These are phyloP conservation scores for Atractosteus spatula DNA, from an alignment of 2,113 vertebrate species.

Conservation along the genomic window DNA sequence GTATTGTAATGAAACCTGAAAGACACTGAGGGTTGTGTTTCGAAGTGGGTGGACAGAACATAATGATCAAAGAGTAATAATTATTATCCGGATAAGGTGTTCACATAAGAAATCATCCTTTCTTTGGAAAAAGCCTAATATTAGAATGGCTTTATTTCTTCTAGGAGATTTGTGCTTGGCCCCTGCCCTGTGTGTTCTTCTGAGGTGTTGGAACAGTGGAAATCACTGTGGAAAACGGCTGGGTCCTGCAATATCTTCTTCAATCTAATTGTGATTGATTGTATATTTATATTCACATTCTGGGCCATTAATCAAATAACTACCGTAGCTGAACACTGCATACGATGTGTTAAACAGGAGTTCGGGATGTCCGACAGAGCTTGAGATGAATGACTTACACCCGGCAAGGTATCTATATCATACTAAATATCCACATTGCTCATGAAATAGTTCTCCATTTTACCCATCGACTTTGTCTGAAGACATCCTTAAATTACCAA, in stretches of 20 bases:
- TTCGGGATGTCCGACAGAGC: conserved; percentile 30
- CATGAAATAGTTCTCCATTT: too few species aligned
- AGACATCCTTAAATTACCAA: too few species aligned
- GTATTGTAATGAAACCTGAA: too few species aligned
- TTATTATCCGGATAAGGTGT: too few species aligned
- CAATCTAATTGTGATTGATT: conserved; percentile 45
- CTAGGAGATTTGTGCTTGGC: conserved; percentile 8
- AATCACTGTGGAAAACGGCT: conserved; percentile 27
- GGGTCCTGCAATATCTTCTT: conserved; percentile 29
- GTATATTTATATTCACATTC: conserved; percentile 36
- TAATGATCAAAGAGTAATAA: too few species aligned
- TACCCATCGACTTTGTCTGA: too few species aligned
- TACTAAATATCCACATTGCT: too few species aligned
- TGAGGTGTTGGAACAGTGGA: conserved; percentile 14
- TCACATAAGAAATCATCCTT: too few species aligned
- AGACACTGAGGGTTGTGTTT: too few species aligned
- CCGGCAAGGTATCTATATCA: too few species aligned
- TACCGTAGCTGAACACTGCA: conserved; percentile 28
- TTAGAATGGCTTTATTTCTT: background rate
- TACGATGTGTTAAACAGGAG: conserved; percentile 29
- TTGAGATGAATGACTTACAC: conserved; percentile 20
- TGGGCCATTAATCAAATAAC: conserved; percentile 46
- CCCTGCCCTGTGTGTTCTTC: conserved; percentile 3
- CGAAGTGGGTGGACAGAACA: too few species aligned
- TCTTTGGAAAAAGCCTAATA: too few species aligned